phyloP scores from a whole-genome alignment of 1,140 invertebrate species.

The Zophobas morio region DNA sequence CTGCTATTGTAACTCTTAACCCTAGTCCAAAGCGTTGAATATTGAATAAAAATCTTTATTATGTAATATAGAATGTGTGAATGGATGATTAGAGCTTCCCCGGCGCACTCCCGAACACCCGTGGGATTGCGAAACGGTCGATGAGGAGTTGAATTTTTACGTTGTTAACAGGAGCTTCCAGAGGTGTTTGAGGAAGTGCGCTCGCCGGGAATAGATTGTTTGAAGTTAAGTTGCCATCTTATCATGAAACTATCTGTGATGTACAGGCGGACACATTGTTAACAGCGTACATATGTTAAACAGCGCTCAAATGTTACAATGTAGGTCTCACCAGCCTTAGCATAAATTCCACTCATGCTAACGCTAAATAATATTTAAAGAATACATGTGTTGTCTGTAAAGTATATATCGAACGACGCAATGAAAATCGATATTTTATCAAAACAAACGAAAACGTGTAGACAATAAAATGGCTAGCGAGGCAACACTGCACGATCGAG shows the following conservation, averaged over 20 bases:
- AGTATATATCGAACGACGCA: constrained; percentile 26
- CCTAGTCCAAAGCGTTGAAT: constrained; percentile 59
- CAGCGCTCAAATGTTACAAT: constrained; percentile 65
- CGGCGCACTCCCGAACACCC: background rate
- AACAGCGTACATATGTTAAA: constrained; percentile 66
- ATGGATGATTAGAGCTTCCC: constrained; percentile 41
- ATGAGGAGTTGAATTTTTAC: background rate
- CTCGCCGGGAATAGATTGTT: constrained; percentile 22
- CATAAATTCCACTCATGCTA: constrained; percentile 18
- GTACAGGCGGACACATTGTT: constrained; percentile 61
- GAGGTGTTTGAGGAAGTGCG: background rate
- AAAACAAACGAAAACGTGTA: constrained; percentile 39
- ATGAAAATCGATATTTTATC: constrained; percentile 38
- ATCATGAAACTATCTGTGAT: constrained; percentile 64
- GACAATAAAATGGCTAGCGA: constrained; percentile 29
- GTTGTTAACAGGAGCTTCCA: constrained; percentile 1
- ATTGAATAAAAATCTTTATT: constrained; percentile 49
- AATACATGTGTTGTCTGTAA: constrained; percentile 18
- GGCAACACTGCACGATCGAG: constrained; percentile 35
- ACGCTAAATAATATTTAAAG: background rate
- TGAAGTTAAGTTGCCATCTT: constrained; percentile 57
- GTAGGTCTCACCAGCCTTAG: constrained; percentile 53
- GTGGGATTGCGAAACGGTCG: background rate
- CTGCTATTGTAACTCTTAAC: constrained; percentile 57
- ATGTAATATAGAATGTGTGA: constrained; percentile 39